These are phyloP conservation scores for Promerops cafer DNA, from an alignment of 2,113 vertebrate genomes.

Conservation along the genomic window DNA sequence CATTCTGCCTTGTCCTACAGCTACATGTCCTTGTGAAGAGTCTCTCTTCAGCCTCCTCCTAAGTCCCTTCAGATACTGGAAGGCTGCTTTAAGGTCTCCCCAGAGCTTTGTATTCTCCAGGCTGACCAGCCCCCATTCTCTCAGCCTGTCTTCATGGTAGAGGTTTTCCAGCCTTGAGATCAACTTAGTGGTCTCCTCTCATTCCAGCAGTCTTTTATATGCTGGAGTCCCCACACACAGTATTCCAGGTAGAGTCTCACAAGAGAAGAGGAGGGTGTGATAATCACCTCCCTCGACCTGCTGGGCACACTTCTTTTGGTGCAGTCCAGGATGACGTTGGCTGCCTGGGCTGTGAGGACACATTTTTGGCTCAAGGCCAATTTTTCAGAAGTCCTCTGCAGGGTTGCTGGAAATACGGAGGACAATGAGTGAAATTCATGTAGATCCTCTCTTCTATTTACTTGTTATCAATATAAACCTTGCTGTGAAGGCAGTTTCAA, in stretches of 20 bases:
- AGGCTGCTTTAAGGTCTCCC: background rate
- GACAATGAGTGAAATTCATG: background rate
- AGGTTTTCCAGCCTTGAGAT: background rate
- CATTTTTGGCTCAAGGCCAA: background rate
- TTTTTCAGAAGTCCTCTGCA: background rate
- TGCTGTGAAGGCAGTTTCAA: background rate
- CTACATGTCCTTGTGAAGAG: background rate
- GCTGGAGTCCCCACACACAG: background rate
- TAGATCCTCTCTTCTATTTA: background rate
- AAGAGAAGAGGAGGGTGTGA: background rate
- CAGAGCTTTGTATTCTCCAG: background rate
- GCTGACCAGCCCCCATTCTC: background rate
- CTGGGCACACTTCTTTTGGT: background rate
- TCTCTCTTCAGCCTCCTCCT: background rate
- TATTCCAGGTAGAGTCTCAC: background rate
- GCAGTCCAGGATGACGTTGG: background rate
- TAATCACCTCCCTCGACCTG: background rate
- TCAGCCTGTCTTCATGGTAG: background rate
- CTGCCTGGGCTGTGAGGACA: background rate
- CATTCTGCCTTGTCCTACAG: background rate
- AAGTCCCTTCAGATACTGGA: background rate
- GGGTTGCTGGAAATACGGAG: background rate
- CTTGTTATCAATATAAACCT: constrained; percentile 4
- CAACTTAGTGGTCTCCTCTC: background rate
- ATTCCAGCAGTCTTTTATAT: background rate